A percentile compares a stretch with the other conserved stretches of the same genome.
These are phyloP conservation scores for Drosophila ananassae DNA, from an alignment of 1,140 invertebrate species.

Conservation along the genomic window DNA sequence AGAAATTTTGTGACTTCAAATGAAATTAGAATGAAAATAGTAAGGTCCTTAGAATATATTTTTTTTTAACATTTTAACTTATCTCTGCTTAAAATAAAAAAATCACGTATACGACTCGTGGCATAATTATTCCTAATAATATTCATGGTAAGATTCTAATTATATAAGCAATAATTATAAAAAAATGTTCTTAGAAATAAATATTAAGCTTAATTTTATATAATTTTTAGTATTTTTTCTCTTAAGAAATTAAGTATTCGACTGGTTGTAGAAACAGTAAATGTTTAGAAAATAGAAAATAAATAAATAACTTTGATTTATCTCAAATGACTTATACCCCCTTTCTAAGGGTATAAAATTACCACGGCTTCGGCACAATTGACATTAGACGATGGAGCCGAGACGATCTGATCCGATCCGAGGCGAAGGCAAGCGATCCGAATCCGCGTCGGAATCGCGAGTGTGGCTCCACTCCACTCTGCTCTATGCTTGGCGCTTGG, in stretches of 20 bases:
- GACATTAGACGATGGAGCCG: constrained; percentile 58
- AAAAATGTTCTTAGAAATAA: too few relatives aligned
- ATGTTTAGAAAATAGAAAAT: too few relatives aligned
- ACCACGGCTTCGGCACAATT: constrained; percentile 53
- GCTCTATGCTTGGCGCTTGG: constrained; percentile 50
- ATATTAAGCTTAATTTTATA: too few relatives aligned
- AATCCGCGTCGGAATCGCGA: constrained; percentile 16
- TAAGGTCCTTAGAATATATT: neutral
- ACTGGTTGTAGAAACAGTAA: too few relatives aligned
- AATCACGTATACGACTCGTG: neutral
- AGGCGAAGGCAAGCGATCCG: constrained; percentile 17
- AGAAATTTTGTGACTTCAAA: neutral
- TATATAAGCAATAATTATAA: neutral
- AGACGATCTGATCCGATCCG: constrained; percentile 5
- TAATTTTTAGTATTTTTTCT: too few relatives aligned
- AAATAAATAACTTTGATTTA: neutral
- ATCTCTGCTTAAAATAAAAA: neutral
- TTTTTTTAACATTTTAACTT: neutral
- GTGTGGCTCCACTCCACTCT: constrained; percentile 6
- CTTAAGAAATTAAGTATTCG: constrained; percentile 1
- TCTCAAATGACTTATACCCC: neutral
- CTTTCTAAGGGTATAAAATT: constrained; percentile 22
- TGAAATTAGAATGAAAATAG: neutral
- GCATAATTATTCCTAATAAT: too few relatives aligned
- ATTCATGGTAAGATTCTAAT: too few relatives aligned